phyloP scores from a whole-genome alignment of 2,888 invertebrate genomes.

The Dexiosoma caninum region DNA sequence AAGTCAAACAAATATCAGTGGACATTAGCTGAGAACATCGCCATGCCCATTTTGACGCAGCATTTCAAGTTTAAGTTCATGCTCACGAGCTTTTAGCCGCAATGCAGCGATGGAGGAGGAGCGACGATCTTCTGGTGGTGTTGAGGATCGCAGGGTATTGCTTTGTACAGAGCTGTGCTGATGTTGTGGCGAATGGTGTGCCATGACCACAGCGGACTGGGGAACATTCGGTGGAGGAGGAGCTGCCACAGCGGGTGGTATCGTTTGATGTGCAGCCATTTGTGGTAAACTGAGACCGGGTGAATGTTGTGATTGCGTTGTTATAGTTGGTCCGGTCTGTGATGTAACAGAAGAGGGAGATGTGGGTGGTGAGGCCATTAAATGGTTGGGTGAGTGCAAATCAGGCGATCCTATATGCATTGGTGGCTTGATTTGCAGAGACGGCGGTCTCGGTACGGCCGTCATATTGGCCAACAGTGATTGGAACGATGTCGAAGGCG shows the following conservation, averaged over 20 bases:
- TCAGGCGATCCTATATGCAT: slow-evolving; percentile 74
- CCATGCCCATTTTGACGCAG: slow-evolving; percentile 85
- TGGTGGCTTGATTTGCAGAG: slow-evolving; percentile 67
- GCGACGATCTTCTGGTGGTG: slow-evolving; percentile 88
- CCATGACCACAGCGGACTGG: slow-evolving; percentile 66
- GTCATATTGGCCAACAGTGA: slow-evolving; percentile 82
- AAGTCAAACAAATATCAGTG: not conserved
- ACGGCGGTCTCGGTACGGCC: slow-evolving; percentile 80
- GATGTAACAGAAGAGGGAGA: slow-evolving; percentile 71
- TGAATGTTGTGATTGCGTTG: slow-evolving; percentile 80
- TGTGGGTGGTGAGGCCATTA: slow-evolving; percentile 74
- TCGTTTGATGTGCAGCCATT: slow-evolving; percentile 70
- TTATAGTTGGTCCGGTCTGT: slow-evolving; percentile 64
- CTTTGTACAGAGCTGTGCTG: slow-evolving; percentile 54
- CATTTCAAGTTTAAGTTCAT: slow-evolving; percentile 90
- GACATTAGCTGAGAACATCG: slow-evolving; percentile 86
- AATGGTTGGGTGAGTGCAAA: slow-evolving; percentile 73
- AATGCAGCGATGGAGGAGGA: slow-evolving; percentile 93
- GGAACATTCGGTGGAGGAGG: slow-evolving; percentile 73
- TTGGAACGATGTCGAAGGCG: slow-evolving; percentile 86
- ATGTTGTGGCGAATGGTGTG: slow-evolving; percentile 67
- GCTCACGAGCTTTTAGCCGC: slow-evolving; percentile 92
- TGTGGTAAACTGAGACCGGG: slow-evolving; percentile 82
- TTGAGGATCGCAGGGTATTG: slow-evolving; percentile 68
- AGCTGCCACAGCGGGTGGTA: slow-evolving; percentile 82